Conservation (phyloP, 2,113 vertebrate genomes). For the Dromiciops gliroides region DNA sequence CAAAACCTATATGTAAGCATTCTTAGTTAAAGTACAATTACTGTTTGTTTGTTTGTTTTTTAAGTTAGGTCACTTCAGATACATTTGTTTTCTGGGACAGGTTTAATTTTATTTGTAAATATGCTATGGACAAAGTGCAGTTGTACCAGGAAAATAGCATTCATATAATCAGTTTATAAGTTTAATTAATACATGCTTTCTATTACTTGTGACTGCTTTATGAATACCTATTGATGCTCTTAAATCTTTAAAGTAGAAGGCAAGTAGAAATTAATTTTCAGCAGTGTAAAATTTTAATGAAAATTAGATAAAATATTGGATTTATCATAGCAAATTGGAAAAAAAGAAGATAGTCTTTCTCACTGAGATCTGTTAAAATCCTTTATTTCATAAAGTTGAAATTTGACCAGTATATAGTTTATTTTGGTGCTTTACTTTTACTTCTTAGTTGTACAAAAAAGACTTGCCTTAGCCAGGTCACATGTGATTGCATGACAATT, state of each 20-base stretch:
- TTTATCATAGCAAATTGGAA: background rate
- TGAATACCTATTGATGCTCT: background rate
- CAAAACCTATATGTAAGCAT: too few species aligned
- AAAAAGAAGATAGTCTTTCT: background rate
- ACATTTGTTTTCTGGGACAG: background rate
- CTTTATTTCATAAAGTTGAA: background rate
- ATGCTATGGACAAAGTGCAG: background rate
- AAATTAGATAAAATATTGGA: background rate
- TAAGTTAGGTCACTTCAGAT: too few species aligned
- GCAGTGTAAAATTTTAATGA: background rate
- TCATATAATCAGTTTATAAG: background rate
- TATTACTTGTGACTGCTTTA: fast-evolving
- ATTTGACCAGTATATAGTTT: too few species aligned
- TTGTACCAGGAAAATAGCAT: background rate
- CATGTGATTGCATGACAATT: background rate
- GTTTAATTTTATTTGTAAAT: background rate
- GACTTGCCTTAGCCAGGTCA: background rate
- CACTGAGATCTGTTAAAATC: background rate
- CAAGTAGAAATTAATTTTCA: background rate
- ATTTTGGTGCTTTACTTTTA: too few species aligned
- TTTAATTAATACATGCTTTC: fast-evolving
- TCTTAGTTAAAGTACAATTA: too few species aligned
- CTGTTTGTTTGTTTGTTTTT: too few species aligned
- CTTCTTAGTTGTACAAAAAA: background rate
- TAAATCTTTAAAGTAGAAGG: background rate